Evolutionary conservation across 2,797 vertebrate species (phyloP), one percentile per base, ranked within the genome.

Genomic region (Coendou prehensilis): DNA sequence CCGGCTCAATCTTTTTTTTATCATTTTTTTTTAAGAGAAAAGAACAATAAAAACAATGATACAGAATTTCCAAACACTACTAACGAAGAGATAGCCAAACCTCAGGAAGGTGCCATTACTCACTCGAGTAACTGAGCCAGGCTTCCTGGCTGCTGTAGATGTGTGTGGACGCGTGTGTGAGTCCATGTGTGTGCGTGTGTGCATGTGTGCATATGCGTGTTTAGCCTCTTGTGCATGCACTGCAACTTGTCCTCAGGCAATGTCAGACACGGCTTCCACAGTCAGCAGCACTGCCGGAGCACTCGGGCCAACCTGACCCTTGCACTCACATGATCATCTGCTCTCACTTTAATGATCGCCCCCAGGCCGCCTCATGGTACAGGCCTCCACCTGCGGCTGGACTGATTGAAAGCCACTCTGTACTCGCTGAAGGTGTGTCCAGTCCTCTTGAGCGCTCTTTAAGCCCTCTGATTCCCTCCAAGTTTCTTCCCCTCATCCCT

Each of bases 271-370:
- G 8, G 20, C 45, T 89, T 84, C 61, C 59, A 50, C 1, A 18
- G 50, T 64, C 50, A 69, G 61, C 13, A 14, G 57, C 33, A 92
- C 56, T 92, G 84, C 47, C 75, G 10, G 18, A 90, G 18, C 57
- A 87, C n/a, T 37, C 71, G 56, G 71, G 18, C 18, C 52, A 89
- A 86, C 84, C 33, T 86, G 50, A 91, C 90, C 10, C n/a, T 89
- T 20, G 80, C 87, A 50, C 81, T 93, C 79, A 84, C 89, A 57
- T 67, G 80, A 94, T 76, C 30, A 71, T 75, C 37, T 57, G 63
- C 73, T 75, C n/a, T 93, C 87, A 69, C 52, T 14, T 75, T 91
- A 93, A 96, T 92, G 52, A 87, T 33, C 79, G 84, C 91, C 71
- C 85, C 79, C 57, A 82, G 47, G 81, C 14, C 28, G 83, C 69